phyloP scores from a whole-genome alignment of 1,140 invertebrate genomes.

The Pollicipes pollicipes region DNA sequence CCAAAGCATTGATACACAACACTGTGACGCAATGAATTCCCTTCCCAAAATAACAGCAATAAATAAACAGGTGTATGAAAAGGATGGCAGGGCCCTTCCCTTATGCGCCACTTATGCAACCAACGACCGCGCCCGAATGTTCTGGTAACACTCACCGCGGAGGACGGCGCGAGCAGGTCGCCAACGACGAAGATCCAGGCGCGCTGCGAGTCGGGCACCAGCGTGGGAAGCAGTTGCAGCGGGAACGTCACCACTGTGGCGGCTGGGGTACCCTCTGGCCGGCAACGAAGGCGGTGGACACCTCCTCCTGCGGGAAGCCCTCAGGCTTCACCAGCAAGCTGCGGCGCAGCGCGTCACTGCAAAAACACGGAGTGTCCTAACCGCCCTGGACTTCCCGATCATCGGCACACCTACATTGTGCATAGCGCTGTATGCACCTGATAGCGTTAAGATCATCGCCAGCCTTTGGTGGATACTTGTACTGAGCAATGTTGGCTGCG shows the following conservation, averaged over 20 bases:
- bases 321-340: constrained; percentile 39
- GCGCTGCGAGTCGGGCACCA: constrained; percentile 37
- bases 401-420: no score
- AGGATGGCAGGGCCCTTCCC: no score
- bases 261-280: neutral
- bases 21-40: no score
- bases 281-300: constrained; percentile 38
- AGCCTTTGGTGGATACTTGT: no score
- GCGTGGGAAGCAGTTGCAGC: constrained; percentile 13
- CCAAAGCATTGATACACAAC: no score
- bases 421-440: no score
- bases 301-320: constrained; percentile 37
- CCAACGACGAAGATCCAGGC: constrained; percentile 38
- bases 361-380: neutral
- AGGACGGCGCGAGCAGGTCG: constrained; percentile 39
- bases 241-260: constrained; percentile 9
- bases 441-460: no score
- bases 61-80: no score
- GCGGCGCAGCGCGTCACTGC: constrained; percentile 37
- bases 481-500: no score
- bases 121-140: neutral
- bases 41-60: no score
- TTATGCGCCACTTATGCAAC: neutral
- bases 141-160: constrained; percentile 21
- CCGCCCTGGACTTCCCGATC: no score